Percentiles rank a stretch among this genome's conserved stretches.
Evolutionary conservation across 2,113 vertebrate species (phyloP).

Genomic region (Nycticebus coucang): DNA sequence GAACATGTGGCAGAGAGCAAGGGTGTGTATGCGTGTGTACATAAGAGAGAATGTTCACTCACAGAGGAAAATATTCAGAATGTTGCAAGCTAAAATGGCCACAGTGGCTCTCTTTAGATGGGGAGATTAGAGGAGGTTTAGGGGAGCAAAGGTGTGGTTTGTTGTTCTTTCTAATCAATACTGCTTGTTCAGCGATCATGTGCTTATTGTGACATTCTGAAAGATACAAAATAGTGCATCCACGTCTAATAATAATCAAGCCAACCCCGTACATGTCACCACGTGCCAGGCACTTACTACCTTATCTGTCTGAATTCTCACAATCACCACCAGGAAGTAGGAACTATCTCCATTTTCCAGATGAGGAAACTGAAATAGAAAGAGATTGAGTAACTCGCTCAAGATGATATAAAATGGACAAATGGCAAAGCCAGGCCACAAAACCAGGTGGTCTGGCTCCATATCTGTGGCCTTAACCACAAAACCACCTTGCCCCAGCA

Average conservation of each 20-base stretch:
- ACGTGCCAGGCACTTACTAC: background rate
- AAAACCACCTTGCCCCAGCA: background rate
- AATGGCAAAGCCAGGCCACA: background rate
- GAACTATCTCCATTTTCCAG: background rate
- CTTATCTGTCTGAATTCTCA: background rate
- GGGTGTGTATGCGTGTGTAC: too few relatives aligned
- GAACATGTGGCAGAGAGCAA: background rate
- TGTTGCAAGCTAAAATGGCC: background rate
- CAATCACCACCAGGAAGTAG: background rate
- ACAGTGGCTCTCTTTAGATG: background rate
- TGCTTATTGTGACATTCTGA: background rate
- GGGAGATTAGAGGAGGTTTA: fast-evolving
- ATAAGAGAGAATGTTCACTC: fast-evolving
- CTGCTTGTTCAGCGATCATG: background rate
- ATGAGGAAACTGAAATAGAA: background rate
- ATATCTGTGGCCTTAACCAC: background rate
- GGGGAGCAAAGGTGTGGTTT: background rate
- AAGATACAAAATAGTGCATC: background rate
- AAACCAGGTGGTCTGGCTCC: background rate
- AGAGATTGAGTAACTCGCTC: background rate
- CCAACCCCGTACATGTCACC: too few relatives aligned
- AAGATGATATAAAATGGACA: background rate
- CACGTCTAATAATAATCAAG: background rate
- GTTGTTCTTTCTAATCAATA: too few relatives aligned
- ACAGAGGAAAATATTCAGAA: background rate